Evolutionary conservation across 2,888 invertebrate species (phyloP).

Genomic region (Chloroclysta siterata): DNA sequence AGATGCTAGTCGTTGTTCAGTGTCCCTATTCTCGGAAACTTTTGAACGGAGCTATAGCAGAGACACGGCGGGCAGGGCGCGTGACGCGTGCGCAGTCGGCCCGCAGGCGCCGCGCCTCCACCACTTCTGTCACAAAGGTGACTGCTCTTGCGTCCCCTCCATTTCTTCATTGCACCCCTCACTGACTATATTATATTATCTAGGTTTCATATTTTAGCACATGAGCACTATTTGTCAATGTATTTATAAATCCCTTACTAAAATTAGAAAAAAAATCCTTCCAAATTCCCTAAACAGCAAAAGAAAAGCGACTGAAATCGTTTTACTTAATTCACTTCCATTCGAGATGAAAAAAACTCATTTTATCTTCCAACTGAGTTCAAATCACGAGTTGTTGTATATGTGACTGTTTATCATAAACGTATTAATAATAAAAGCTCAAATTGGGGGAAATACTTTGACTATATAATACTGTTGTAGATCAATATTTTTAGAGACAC

Average conservation of each 20-base stretch:
- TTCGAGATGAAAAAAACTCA: constrained; percentile 59
- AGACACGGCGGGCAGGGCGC: constrained; percentile 11
- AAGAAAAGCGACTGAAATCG: constrained; percentile 53
- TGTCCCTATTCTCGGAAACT: constrained; percentile 42
- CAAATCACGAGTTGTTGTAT: constrained; percentile 62
- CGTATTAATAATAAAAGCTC: constrained; percentile 61
- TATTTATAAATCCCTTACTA: constrained; percentile 60
- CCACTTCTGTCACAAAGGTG: constrained; percentile 25
- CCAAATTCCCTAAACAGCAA: constrained; percentile 44
- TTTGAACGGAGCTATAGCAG: constrained; percentile 36
- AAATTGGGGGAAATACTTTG: constrained; percentile 65
- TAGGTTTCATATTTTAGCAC: constrained; percentile 59
- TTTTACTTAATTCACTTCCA: constrained; percentile 51
- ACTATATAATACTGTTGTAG: constrained; percentile 68
- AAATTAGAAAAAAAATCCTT: constrained; percentile 43
- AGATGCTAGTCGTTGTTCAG: constrained; percentile 65
- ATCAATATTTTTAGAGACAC: constrained; percentile 81
- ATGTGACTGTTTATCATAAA: constrained; percentile 55
- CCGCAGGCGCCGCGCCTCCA: not conserved
- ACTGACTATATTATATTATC: constrained; percentile 57
- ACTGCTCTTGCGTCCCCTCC: constrained; percentile 49
- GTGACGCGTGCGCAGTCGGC: constrained; percentile 28
- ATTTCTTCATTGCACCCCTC: constrained; percentile 62
- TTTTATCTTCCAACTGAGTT: constrained; percentile 68
- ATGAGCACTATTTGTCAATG: constrained; percentile 71